These are phyloP conservation scores for Psylliodes chrysocephalus DNA, from an alignment of 2,888 invertebrate species.

Conservation along the genomic window DNA sequence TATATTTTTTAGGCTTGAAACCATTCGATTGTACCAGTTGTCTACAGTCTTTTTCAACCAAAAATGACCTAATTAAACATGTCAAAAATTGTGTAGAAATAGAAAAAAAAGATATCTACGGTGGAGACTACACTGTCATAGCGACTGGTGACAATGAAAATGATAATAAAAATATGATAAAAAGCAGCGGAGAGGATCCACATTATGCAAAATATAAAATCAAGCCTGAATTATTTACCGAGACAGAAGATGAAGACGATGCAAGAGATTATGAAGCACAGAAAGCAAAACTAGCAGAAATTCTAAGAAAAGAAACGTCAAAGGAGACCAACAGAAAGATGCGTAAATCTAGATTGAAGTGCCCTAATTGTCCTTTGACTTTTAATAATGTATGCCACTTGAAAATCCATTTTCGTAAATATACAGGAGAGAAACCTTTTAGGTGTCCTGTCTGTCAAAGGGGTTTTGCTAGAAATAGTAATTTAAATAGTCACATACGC, in stretches of 20 bases:
- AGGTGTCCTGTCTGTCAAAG: slow-evolving; percentile 22
- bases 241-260: slow-evolving; percentile 9
- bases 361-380: slow-evolving; percentile 25
- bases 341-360: slow-evolving; percentile 17
- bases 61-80: slow-evolving; percentile 21
- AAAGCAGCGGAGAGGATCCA: slow-evolving; percentile 8
- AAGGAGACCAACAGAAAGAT: neutral
- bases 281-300: slow-evolving; percentile 9
- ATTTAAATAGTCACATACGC: slow-evolving; percentile 17
- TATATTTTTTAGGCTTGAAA: slow-evolving; percentile 15
- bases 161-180: neutral
- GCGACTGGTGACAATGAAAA: neutral
- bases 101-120: slow-evolving; percentile 1
- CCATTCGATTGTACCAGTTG: slow-evolving; percentile 24
- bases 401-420: slow-evolving; percentile 27
- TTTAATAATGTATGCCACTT: slow-evolving; percentile 25
- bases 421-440: slow-evolving; percentile 23
- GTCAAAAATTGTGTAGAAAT: slow-evolving; percentile 8
- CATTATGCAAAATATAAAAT: slow-evolving; percentile 12
- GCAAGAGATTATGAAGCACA: neutral
- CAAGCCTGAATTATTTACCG: neutral
- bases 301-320: slow-evolving; percentile 8
- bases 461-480: slow-evolving; percentile 24
- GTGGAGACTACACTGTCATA: neutral
- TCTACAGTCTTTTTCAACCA: slow-evolving; percentile 19